These are phyloP conservation scores for Patagioenas fasciata DNA, from an alignment of 2,113 vertebrate genomes.

Conservation along the genomic window DNA sequence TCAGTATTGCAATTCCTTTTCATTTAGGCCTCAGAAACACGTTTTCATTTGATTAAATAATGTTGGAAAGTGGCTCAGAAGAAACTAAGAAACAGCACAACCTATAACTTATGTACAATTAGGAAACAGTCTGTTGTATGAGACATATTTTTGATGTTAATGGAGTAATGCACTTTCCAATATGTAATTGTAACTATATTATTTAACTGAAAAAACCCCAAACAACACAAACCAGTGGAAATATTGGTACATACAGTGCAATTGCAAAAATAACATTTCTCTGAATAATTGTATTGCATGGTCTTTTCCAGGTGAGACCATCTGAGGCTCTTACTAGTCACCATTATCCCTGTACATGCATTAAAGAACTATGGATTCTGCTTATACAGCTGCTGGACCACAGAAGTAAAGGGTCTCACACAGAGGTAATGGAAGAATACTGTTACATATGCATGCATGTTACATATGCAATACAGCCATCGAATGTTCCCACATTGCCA, in stretches of 20 bases:
- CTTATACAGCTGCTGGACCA: slow-evolving; percentile 88
- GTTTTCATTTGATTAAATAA: not conserved
- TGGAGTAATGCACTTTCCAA: not conserved
- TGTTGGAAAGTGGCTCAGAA: not conserved
- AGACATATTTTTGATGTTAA: not conserved
- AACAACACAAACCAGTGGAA: not conserved
- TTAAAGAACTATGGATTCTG: slow-evolving; percentile 92
- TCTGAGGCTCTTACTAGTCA: slow-evolving; percentile 84
- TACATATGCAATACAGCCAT: not conserved
- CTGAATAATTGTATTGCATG: not conserved
- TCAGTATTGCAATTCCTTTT: slow-evolving; percentile 33
- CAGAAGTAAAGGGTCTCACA: slow-evolving; percentile 82
- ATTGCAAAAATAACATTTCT: not conserved
- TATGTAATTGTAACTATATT: not conserved
- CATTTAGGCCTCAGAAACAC: not conserved
- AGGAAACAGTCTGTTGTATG: not conserved
- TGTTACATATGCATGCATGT: not conserved
- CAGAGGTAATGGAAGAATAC: slow-evolving; percentile 78
- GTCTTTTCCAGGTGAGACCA: slow-evolving; percentile 82
- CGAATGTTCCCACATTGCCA: not conserved
- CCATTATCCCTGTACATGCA: slow-evolving; percentile 84
- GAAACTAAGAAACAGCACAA: not conserved
- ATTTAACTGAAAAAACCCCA: not conserved
- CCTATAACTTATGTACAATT: not conserved
- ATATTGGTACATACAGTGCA: not conserved